These are phyloP conservation scores for Sinotaia quadrata DNA, from an alignment of 2,888 invertebrate species.

Conservation along the genomic window DNA sequence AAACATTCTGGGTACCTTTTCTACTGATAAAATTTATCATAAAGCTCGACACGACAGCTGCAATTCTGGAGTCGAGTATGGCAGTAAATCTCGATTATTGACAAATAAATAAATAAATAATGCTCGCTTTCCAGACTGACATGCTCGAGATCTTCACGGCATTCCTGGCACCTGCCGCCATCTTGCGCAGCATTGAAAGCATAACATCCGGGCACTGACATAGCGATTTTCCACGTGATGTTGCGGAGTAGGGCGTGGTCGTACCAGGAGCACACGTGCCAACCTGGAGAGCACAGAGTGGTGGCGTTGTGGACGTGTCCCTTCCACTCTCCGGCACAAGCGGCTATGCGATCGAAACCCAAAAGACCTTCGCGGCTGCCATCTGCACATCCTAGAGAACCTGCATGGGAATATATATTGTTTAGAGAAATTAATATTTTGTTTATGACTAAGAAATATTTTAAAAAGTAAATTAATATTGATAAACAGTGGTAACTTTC, in stretches of 20 bases:
- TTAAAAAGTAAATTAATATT: too few relatives aligned
- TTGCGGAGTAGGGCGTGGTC: constrained; percentile 50
- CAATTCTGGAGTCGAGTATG: too few relatives aligned
- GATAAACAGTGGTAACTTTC: too few relatives aligned
- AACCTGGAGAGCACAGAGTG: constrained; percentile 60
- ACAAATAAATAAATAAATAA: too few relatives aligned
- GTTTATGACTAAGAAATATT: too few relatives aligned
- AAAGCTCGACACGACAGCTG: too few relatives aligned
- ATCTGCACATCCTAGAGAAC: constrained; percentile 55
- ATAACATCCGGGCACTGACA: constrained; percentile 61
- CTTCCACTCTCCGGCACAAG: constrained; percentile 61
- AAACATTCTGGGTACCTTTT: too few relatives aligned
- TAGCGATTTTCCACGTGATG: constrained; percentile 63
- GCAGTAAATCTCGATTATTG: too few relatives aligned
- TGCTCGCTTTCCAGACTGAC: constrained; percentile 37
- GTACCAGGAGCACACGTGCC: constrained; percentile 63
- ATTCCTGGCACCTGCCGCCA: constrained; percentile 64
- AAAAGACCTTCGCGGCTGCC: constrained; percentile 53
- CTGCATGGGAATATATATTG: constrained; percentile 40
- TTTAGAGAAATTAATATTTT: too few relatives aligned
- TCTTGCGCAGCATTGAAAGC: constrained; percentile 69
- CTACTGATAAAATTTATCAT: too few relatives aligned
- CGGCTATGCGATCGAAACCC: constrained; percentile 50
- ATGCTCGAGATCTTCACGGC: constrained; percentile 56
- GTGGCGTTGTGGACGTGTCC: constrained; percentile 63